Percentiles rank a stretch among this genome's conserved stretches.
Evolutionary conservation across 2,113 vertebrate genomes (phyloP).

Genomic region (Aleadryas rufinucha): DNA sequence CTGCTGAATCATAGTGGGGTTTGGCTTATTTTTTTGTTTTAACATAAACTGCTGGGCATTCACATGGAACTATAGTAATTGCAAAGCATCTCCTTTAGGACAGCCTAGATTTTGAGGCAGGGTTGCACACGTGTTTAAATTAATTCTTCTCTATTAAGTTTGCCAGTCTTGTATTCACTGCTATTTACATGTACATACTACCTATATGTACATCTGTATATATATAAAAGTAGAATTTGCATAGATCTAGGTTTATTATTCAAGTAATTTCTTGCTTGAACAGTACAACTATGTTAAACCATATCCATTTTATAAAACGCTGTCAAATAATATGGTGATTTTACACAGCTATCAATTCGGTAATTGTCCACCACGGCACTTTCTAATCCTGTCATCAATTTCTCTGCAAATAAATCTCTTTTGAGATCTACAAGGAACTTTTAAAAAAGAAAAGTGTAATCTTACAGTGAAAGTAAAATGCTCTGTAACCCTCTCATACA

Average conservation of each 20-base stretch:
- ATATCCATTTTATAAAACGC: background rate
- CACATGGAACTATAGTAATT: background rate
- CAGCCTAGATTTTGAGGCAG: background rate
- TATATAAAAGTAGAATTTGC: background rate
- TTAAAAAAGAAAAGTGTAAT: background rate
- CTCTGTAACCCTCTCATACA: background rate
- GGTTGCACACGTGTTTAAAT: background rate
- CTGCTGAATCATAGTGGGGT: background rate
- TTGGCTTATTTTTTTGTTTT: background rate
- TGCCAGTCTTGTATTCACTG: background rate
- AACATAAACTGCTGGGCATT: background rate
- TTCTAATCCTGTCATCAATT: background rate
- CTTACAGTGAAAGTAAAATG: background rate
- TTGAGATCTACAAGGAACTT: background rate
- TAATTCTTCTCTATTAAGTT: background rate
- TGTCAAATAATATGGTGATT: background rate
- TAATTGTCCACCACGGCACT: background rate
- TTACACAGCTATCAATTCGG: background rate
- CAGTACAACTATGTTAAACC: background rate
- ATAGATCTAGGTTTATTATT: background rate
- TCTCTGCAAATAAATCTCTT: background rate
- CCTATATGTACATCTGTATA: accelerated
- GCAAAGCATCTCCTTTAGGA: background rate
- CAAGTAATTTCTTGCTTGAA: background rate
- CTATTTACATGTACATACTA: background rate